Base-by-base conservation (phyloP, 2,113 vertebrate genomes). In the Platysternon megacephalum region DNA sequence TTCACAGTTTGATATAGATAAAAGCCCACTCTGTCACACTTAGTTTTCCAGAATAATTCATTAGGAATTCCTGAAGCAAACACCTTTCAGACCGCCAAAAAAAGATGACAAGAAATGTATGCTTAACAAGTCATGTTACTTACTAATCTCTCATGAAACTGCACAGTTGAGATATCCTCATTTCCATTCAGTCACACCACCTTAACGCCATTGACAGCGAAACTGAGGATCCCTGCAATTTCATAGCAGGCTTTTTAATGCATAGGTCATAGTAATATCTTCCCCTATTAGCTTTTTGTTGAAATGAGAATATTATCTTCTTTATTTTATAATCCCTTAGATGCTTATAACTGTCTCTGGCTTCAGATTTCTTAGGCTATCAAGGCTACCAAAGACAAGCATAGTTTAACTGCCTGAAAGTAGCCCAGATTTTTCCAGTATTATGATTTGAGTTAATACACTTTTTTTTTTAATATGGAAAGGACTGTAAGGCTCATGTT, bases 171-270 rank as follows among this genome's bases (percentile, higher is more conserved):
- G 35, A 44, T 11, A 72, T 90, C 58, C 83, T 93, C 49, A 39
- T 79, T 83, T 85, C 35, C 39, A 85, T 22, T 46, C 76, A 84
- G 22, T 58, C 39, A 48, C 79, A 88, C 56, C 80, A 55, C 48
- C 24, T 88, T 91, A 86, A 85, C 53, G 52, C 85, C 82, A 79
- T 87, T 74, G 17, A 49, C 58, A 93, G 17, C 58, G 26, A 83
- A 21, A 10, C 79, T 46, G 48, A 72, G 16, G 51, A 32, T 51
- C 53, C 42, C 68, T 29, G 80, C 72, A 86, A 80, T 3, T 93
- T 53, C 93, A 90, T 74, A 35, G 12, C 22, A 87, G 79, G 68
- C 93, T 85, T 49, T 94, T 90, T 96, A 97, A 81, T 32, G 24
- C 65, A 35, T 14, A 93, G 74, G 89, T 93, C 58, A 35, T 55